Conservation (phyloP, 2,888 invertebrate species). For the Pseudolycoriella hygida region DNA sequence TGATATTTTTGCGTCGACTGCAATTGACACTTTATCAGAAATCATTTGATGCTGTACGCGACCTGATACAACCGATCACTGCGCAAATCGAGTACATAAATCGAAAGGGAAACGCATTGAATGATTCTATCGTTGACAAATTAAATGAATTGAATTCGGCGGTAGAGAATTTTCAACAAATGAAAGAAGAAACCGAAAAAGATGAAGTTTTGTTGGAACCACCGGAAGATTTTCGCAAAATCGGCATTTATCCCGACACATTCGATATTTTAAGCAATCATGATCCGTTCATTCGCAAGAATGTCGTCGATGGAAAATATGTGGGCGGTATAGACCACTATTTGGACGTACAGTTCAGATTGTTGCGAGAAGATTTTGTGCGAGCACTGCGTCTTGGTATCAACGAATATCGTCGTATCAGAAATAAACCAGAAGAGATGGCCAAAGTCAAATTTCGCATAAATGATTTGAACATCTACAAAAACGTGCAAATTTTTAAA, state of each 20-base stretch:
- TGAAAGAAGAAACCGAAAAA: conserved; percentile 2
- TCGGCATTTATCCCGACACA: conserved; percentile 4
- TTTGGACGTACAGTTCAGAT: conserved; percentile 54
- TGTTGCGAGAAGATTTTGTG: conserved; percentile 58
- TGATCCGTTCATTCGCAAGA: conserved; percentile 3
- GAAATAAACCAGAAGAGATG: neutral
- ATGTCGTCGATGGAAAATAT: conserved; percentile 7
- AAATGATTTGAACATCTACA: conserved; percentile 3
- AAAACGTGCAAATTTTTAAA: neutral
- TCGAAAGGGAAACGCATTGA: conserved; percentile 4
- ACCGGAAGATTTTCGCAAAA: conserved; percentile 3
- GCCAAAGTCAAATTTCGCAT: neutral
- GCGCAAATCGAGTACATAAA: conserved; percentile 4
- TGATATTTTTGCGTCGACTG: conserved; percentile 1
- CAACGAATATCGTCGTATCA: neutral
- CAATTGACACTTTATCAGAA: conserved; percentile 3
- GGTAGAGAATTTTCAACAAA: conserved; percentile 1
- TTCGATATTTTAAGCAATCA: conserved; percentile 2
- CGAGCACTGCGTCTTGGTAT: conserved; percentile 41
- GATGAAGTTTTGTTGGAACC: conserved; percentile 1
- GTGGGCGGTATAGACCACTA: conserved; percentile 36
- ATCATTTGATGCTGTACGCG: conserved; percentile 2
- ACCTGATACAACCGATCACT: neutral
- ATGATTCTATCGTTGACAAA: neutral
- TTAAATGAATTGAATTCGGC: neutral